phyloP scores from a whole-genome alignment of 1,140 invertebrate genomes.

The Vollenhovia emeryi region DNA sequence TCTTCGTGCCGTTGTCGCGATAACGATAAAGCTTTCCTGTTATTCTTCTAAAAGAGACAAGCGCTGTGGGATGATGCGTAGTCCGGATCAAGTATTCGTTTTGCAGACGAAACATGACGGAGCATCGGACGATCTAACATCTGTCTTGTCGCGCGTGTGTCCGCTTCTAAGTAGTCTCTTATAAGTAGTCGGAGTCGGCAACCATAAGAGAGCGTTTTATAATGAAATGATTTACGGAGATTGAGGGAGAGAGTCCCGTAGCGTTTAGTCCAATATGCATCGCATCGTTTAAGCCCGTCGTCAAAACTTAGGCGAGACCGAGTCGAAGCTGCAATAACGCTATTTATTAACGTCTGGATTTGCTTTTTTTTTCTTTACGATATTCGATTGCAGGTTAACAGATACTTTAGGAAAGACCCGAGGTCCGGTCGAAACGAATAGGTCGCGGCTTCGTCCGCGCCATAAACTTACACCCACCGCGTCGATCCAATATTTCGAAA shows the following conservation, averaged over 20 bases:
- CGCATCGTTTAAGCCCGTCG: not conserved
- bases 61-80: slow-evolving; percentile 53
- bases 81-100: slow-evolving; percentile 23
- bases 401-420: not conserved
- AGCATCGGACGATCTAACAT: slow-evolving; percentile 11
- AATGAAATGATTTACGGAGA: slow-evolving; percentile 34
- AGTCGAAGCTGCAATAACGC: not conserved
- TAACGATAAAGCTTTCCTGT: slow-evolving; percentile 73
- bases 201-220: not conserved
- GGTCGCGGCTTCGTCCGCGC: not conserved
- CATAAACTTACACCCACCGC: slow-evolving; percentile 45
- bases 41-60: slow-evolving; percentile 57
- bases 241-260: no score
- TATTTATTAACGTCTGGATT: not conserved
- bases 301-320: not conserved
- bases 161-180: not conserved
- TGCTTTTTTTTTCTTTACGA: not conserved
- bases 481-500: slow-evolving; percentile 23
- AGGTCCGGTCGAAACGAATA: not conserved
- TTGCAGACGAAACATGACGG: slow-evolving; percentile 30
- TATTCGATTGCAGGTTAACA: not conserved
- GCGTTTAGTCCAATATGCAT: not conserved
- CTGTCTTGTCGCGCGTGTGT: not conserved
- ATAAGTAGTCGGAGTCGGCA: not conserved
- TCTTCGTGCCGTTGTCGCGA: slow-evolving; percentile 46